A percentile compares a stretch with the other conserved stretches of the same genome.
Evolutionary conservation across 2,797 vertebrate species (phyloP).

Genomic region (Dipus sagitta): DNA sequence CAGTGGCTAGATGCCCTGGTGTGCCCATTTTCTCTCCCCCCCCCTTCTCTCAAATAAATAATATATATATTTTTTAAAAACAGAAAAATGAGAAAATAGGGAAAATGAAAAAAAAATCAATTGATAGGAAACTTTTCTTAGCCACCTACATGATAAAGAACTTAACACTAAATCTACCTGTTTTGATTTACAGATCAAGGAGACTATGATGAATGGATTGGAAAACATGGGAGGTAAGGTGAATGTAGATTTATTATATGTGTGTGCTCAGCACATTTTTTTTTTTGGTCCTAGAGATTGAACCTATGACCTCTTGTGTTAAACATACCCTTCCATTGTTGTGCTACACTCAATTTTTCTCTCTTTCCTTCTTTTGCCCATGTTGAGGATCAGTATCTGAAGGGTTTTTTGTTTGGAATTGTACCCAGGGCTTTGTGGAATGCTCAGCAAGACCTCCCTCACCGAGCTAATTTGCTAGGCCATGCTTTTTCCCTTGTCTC

Average conservation of each 20-base stretch:
- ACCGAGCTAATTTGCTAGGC: neutral
- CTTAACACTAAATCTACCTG: constrained; percentile 64
- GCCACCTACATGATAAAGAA: constrained; percentile 31
- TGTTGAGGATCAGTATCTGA: neutral
- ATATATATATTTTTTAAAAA: neutral
- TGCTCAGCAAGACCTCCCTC: neutral
- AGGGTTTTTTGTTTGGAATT: neutral
- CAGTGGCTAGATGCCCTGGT: too few relatives aligned
- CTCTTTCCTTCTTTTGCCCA: neutral
- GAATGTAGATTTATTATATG: constrained; percentile 26
- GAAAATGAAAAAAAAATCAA: neutral
- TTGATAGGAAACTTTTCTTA: constrained; percentile 22
- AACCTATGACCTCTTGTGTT: neutral
- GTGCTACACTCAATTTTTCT: neutral
- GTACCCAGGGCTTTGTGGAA: neutral
- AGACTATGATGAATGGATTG: constrained; percentile 93
- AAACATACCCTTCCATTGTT: neutral
- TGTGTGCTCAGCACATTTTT: neutral
- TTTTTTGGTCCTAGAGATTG: neutral
- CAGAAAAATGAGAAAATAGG: neutral
- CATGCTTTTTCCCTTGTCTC: neutral
- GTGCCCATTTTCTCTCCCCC: too few relatives aligned
- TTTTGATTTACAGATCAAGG: constrained; percentile 91
- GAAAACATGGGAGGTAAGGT: constrained; percentile 95
- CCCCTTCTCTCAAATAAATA: neutral